Evolutionary conservation across 2,888 invertebrate species (phyloP).

Genomic region (Pammene aurita): DNA sequence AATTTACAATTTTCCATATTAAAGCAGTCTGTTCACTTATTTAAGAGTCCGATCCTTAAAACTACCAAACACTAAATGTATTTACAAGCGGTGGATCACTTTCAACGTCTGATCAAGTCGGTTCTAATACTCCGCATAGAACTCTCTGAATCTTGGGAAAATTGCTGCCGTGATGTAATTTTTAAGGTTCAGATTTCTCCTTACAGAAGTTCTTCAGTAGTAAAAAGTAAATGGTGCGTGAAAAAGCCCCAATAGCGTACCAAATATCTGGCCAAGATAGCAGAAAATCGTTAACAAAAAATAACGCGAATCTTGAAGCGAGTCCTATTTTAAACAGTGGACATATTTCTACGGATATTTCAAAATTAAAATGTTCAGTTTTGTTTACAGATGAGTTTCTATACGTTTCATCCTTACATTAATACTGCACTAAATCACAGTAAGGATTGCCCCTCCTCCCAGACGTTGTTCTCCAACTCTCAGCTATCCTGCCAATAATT

Average conservation of each 20-base stretch:
- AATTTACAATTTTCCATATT: constrained; percentile 47
- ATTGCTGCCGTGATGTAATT: neutral
- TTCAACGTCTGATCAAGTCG: constrained; percentile 26
- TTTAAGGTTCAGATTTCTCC: no score
- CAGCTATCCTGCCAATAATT: constrained; percentile 81
- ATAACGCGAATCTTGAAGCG: neutral
- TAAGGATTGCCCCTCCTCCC: constrained; percentile 39
- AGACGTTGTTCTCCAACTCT: constrained; percentile 61
- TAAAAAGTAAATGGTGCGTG: no score
- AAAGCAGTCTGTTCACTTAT: constrained; percentile 63
- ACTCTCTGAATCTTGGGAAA: neutral
- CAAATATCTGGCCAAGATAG: no score
- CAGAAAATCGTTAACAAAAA: no score
- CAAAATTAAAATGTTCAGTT: no score
- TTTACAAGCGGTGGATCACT: constrained; percentile 32
- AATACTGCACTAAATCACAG: constrained; percentile 27
- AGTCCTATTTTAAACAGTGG: neutral
- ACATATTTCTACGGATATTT: no score
- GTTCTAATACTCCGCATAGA: constrained; percentile 8
- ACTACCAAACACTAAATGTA: constrained; percentile 22
- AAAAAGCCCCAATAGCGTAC: no score
- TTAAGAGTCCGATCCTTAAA: constrained; percentile 22
- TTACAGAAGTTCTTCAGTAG: no score
- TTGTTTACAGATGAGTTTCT: constrained; percentile 3
- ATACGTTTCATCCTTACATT: constrained; percentile 4